These are phyloP conservation scores for Procambarus clarkii DNA, from an alignment of 1,140 invertebrate genomes.

Conservation along the genomic window DNA sequence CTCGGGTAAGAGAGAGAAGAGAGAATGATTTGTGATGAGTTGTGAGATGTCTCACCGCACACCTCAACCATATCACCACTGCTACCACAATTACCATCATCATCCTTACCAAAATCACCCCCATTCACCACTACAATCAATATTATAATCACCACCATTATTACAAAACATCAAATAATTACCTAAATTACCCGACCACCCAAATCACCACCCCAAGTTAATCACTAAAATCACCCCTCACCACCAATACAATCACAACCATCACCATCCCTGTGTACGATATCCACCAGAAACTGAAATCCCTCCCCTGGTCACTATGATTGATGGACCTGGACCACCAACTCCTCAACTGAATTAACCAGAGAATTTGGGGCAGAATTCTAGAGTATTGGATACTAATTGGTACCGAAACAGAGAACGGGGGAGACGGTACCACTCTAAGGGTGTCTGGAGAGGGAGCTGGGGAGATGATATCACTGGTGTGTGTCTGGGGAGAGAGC, in stretches of 20 bases:
- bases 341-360: conserved; percentile 40
- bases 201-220: neutral
- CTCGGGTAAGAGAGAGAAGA: too few relatives aligned
- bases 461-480: too few relatives aligned
- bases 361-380: conserved; percentile 24
- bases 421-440: neutral
- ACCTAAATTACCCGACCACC: neutral
- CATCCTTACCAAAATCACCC: too few relatives aligned
- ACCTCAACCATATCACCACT: too few relatives aligned
- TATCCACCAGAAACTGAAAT: neutral
- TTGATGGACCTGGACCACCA: conserved; percentile 7
- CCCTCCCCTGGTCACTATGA: conserved; percentile 27
- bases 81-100: too few relatives aligned
- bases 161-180: neutral
- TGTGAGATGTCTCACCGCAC: too few relatives aligned
- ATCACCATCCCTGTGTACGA: neutral
- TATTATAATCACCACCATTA: neutral
- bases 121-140: neutral
- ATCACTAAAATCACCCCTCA: neutral
- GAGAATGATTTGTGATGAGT: too few relatives aligned
- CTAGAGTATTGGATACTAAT: conserved; percentile 45
- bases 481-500: too few relatives aligned
- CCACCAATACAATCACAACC: neutral
- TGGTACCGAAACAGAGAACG: conserved; percentile 1
- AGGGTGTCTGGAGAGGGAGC: neutral